phyloP scores from a whole-genome alignment of 2,113 vertebrate genomes.

The Malurus elegans region DNA sequence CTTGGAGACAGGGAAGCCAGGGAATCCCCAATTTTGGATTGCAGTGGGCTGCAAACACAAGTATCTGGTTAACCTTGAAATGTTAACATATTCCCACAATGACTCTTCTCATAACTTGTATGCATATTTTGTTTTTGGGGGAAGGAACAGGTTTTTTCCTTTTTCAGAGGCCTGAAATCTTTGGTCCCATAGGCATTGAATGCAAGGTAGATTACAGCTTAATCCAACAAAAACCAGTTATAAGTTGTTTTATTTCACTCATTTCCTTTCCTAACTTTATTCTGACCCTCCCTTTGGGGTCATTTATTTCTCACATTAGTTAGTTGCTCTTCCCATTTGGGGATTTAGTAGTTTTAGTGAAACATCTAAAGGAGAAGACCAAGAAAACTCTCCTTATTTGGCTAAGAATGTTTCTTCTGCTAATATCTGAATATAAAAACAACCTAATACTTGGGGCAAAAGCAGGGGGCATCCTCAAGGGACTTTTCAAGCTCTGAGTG shows the following conservation, averaged over 20 bases:
- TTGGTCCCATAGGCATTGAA: neutral
- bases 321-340: slow-evolving; percentile 17
- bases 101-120: neutral
- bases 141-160: neutral
- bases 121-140: neutral
- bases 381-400: slow-evolving; percentile 64
- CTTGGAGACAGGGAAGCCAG: neutral
- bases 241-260: slow-evolving; percentile 10
- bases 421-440: slow-evolving; percentile 51
- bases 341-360: slow-evolving; percentile 44
- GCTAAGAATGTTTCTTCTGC: slow-evolving; percentile 54
- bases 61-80: neutral
- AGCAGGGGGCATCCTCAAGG: slow-evolving; percentile 22
- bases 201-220: neutral
- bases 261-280: slow-evolving; percentile 19
- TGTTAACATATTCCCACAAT: neutral
- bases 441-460: slow-evolving; percentile 48
- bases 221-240: neutral
- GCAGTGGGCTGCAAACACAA: neutral
- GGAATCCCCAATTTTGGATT: neutral
- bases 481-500: neutral
- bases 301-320: slow-evolving; percentile 55
- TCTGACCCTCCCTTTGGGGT: slow-evolving; percentile 32
- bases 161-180: neutral
- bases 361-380: slow-evolving; percentile 44